Evolutionary conservation across 2,888 invertebrate species (phyloP), one percentile per base, ranked within the genome.

Genomic region (Drosophila stalkeri): DNA sequence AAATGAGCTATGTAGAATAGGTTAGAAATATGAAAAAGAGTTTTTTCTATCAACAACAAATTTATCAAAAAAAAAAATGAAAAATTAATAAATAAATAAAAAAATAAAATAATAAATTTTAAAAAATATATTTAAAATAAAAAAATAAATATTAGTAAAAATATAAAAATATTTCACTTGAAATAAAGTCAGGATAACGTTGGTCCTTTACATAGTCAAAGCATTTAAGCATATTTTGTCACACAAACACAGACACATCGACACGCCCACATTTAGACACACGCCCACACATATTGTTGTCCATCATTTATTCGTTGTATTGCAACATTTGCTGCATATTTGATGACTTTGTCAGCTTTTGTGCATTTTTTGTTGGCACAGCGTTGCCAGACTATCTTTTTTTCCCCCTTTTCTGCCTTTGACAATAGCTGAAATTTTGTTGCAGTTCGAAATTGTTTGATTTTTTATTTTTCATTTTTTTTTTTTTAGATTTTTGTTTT

Each of bases 301-400:
- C 64, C 56, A 49, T 55, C 39, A 60, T 44, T 49, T 64, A 60
- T 31, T 49, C 37, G 59, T 60, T 55, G 72, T 54, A 18, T 9
- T 63, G 39, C 37, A 37, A 55, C 51, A 66, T 64, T 43, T 23
- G 41, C 41, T 65, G 65, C 77, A 64, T 70, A 62, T 77, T 79
- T 76, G 49, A 76, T 76, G 72, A 72, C 47, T 60, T 57, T 77
- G 72, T 66, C 59, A 52, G 44, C 27, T 57, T 41, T 62, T 65
- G 14, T 56, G 62, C 0, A 18, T 33, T 49, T 14, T 20, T 37
- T 9, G 16, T 18, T 7, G 0, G 27, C 41, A 7, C 43, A 41
- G 35, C 18, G 33, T 49, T 75, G 41, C 46, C 60, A 61, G 56
- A 46, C 18, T 57, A 39, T 31, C 33, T 3, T 2, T 20, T 37